Evolutionary conservation across 2,113 vertebrate species (phyloP).

Genomic region (Syngnathus scovelli): DNA sequence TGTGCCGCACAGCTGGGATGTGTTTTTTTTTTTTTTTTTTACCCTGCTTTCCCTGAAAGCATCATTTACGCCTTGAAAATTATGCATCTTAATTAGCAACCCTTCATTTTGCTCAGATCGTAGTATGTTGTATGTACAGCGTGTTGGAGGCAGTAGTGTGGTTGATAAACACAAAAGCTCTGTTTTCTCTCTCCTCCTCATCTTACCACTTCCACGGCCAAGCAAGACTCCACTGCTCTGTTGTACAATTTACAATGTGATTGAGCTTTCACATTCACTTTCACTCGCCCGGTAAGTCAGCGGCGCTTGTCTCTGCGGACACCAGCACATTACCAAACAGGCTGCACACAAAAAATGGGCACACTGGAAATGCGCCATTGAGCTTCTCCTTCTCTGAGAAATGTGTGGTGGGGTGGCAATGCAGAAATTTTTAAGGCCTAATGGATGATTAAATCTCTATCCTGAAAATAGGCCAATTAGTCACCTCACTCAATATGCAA

Average conservation of each 20-base stretch:
- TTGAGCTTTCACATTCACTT: conserved; percentile 71
- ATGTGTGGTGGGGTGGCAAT: conserved; percentile 4
- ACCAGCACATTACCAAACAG: conserved; percentile 7
- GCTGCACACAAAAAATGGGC: conserved; percentile 18
- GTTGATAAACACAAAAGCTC: conserved; percentile 40
- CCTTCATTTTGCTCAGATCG: conserved; percentile 39
- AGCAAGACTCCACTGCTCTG: conserved; percentile 58
- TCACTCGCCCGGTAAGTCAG: conserved; percentile 51
- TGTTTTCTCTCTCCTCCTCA: conserved; percentile 19
- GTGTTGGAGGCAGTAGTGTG: conserved; percentile 32
- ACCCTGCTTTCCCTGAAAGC: not conserved
- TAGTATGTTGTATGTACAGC: conserved; percentile 18
- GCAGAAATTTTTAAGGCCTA: conserved; percentile 4
- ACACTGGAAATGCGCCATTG: conserved; percentile 27
- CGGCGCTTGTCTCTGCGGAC: conserved; percentile 6
- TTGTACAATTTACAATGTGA: conserved; percentile 67
- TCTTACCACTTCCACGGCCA: conserved; percentile 56
- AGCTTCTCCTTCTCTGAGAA: conserved; percentile 4
- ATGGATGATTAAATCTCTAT: conserved; percentile 21
- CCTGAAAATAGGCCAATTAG: conserved; percentile 37
- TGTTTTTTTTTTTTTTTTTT: conserved; percentile 4
- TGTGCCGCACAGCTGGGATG: conserved; percentile 23
- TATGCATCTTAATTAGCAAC: conserved; percentile 50
- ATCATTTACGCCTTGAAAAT: conserved; percentile 16
- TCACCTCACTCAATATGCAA: conserved; percentile 38